These are phyloP conservation scores for Drosophila stalkeri DNA, from an alignment of 2,888 invertebrate genomes.

Conservation along the genomic window DNA sequence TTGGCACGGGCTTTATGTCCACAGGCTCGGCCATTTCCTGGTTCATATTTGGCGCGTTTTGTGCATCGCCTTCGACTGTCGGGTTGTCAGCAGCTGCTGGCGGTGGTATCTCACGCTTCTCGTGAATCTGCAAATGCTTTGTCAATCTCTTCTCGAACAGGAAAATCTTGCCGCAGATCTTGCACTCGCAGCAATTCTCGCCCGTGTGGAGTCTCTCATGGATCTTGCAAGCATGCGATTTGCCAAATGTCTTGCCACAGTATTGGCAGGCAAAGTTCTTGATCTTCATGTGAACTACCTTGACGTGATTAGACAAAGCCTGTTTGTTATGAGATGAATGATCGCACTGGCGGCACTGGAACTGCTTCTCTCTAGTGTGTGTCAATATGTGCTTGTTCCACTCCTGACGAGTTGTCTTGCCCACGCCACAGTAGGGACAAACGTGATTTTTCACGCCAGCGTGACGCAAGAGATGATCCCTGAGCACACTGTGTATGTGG, in stretches of 20 bases:
- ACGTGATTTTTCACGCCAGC: constrained; percentile 84
- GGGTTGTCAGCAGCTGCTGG: constrained; percentile 49
- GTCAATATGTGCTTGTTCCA: constrained; percentile 83
- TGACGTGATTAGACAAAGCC: constrained; percentile 80
- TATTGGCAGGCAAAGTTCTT: constrained; percentile 83
- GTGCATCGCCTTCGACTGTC: constrained; percentile 25
- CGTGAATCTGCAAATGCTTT: constrained; percentile 82
- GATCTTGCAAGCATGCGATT: constrained; percentile 82
- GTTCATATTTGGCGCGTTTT: constrained; percentile 16
- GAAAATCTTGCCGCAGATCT: constrained; percentile 81
- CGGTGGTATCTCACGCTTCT: constrained; percentile 75
- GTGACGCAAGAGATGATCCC: constrained; percentile 83
- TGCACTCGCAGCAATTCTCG: constrained; percentile 82
- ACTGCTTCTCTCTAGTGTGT: constrained; percentile 83
- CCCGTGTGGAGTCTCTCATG: constrained; percentile 82
- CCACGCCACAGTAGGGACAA: constrained; percentile 84
- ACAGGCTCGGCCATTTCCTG: constrained; percentile 42
- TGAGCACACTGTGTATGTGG: constrained; percentile 82
- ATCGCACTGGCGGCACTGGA: constrained; percentile 81
- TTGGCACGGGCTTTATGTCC: constrained; percentile 51
- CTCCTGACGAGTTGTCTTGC: constrained; percentile 83
- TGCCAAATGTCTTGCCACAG: constrained; percentile 83
- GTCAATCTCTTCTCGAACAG: constrained; percentile 82
- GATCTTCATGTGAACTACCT: constrained; percentile 82
- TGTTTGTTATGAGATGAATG: constrained; percentile 83